These are phyloP conservation scores for Oncorhynchus gorbuscha DNA, from an alignment of 2,113 vertebrate genomes.

Conservation along the genomic window DNA sequence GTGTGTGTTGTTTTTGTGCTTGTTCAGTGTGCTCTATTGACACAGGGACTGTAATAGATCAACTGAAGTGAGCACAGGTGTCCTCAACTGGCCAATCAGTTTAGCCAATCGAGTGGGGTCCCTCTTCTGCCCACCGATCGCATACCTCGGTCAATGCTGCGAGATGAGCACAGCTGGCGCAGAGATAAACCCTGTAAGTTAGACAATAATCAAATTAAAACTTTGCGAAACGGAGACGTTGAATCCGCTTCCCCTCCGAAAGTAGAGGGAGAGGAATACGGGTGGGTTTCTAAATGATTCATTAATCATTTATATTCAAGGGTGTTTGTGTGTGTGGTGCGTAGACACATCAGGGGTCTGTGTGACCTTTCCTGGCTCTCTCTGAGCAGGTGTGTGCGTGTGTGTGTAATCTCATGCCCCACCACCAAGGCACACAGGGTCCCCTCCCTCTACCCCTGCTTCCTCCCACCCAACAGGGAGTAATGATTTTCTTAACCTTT, in stretches of 20 bases:
- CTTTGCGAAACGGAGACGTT: constrained; percentile 45
- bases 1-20: constrained; percentile 8
- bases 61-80: background rate
- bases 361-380: constrained; percentile 59
- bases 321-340: constrained; percentile 17
- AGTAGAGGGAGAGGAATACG: constrained; percentile 1
- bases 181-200: constrained; percentile 38
- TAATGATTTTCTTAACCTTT: constrained; percentile 67
- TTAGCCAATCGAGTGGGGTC: background rate
- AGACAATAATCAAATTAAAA: constrained; percentile 53
- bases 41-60: constrained; percentile 6
- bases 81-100: constrained; percentile 23
- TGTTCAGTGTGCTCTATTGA: background rate
- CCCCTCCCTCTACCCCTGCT: constrained; percentile 8
- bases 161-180: constrained; percentile 15
- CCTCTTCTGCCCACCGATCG: constrained; percentile 7
- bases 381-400: constrained; percentile 58
- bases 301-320: constrained; percentile 58
- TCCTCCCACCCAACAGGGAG: constrained; percentile 33
- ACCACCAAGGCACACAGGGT: constrained; percentile 18
- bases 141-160: background rate
- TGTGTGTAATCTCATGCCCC: constrained; percentile 27
- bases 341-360: constrained; percentile 29
- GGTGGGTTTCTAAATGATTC: constrained; percentile 56
- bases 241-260: constrained; percentile 6